Base-by-base conservation (phyloP, 2,797 vertebrate species). In the Coracias cyanogaster region DNA sequence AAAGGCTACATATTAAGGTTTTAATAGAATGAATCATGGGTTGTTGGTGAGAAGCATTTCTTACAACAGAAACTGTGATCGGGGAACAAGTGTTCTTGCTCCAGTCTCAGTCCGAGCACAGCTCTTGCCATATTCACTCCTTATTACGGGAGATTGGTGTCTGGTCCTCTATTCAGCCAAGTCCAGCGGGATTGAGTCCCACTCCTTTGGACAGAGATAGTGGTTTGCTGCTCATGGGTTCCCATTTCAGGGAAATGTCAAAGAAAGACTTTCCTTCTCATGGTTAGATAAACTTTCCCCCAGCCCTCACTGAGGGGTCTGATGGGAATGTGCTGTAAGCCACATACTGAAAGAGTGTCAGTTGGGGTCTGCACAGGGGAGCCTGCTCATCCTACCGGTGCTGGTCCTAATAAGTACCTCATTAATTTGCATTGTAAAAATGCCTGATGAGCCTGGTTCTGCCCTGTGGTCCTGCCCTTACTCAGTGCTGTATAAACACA, bases 361-460 rank as follows among this genome's bases (percentile, higher is more conserved):
- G 25, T 24, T 0, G 2, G 8, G 19, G 4, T 78, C 31, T 83
- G 33, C 2, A 1, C 24, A 46, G 49, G 51, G 35, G 16, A 81
- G 43, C 46, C 51, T 1, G 3, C 43, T 80, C 15, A 52, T 29
- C 28, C 61, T 72, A 20, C 12, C 22, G 15, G 20, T 77, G n/a
- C 69, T 69, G 7, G 3, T 60, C 24, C 19, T 70, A 10, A 51
- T 0, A 5, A 57, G 37, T 5, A 6, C 4, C 0, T 60, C 8
- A 3, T 65, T 79, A 57, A 46, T 74, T 70, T 74, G 51, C 37
- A 11, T 21, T 69, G 51, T 62, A 52, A 69, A n/a, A 41, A 10
- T n/a, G 52, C 20, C 15, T 80, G 28, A 10, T 54, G 39, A 77
- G 11, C 35, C 31, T 31, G 31, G 4, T 64, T 84, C 48, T 79